Base-by-base conservation (phyloP, 2,888 invertebrate genomes). In the Thyatira batis region DNA sequence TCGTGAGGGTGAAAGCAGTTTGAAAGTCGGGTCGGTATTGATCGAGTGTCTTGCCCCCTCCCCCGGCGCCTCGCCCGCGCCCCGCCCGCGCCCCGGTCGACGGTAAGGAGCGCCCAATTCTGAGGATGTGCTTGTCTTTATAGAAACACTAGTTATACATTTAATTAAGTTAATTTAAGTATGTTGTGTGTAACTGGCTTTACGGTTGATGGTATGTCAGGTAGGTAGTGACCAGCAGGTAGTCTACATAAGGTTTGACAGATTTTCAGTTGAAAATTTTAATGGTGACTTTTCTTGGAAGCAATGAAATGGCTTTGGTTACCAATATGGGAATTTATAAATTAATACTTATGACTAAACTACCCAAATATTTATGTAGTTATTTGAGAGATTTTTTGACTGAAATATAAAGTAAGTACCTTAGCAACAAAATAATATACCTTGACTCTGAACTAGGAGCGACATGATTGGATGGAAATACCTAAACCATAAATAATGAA, bases 1-100 rank as follows among this genome's bases (percentile, higher is more conserved):
- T 92, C 91, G 87, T 88, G 89, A 91, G 91, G 92, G 90, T 87
- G 90, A 92, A 92, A 92, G 89, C 92, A 90, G 91, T 92, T 92
- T 91, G 92, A 92, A 92, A 92, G 92, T 92, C 91, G 90, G 89
- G 89, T 85, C 86, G 84, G 91, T 92, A 92, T 92, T 90, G 92
- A 92, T 92, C 92, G 89, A 89, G 89, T 90, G 89, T 89, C 90
- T 91, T 91, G 76, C 85, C 80, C 72, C 78, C 78, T 75, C 69
- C 65, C 73, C 71, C 68, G 65, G 70, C 67, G 58, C 65, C 67
- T 61, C 64, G 67, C 66, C 70, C 69, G 72, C 74, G 69, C 63
- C 71, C 70, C 69, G 27, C 63, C 54, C 71, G 63, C 63, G 56
- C 71, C 59, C 69, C 58, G 61, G 68, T 64, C 69, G 66, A 67